Evolutionary conservation across 1,140 invertebrate genomes (phyloP).

Genomic region (Nebria ingens): DNA sequence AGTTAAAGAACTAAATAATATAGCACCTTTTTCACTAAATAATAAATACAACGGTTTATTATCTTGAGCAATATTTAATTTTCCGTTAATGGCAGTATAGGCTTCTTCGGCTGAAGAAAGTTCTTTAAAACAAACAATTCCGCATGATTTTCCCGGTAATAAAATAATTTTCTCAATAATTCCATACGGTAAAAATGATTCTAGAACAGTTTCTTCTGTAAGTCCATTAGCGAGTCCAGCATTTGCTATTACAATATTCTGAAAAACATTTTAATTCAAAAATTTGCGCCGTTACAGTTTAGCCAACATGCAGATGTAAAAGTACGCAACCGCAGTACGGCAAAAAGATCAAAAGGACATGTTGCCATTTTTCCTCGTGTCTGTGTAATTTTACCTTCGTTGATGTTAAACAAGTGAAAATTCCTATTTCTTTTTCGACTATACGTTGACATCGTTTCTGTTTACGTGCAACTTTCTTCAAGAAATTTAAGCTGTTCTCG

Average conservation of each 20-base stretch:
- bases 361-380: constrained; percentile 12
- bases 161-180: constrained; percentile 47
- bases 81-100: constrained; percentile 43
- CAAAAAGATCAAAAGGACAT: constrained; percentile 6
- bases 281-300: background rate
- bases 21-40: constrained; percentile 46
- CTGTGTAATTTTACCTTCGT: constrained; percentile 32
- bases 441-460: constrained; percentile 37
- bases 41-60: constrained; percentile 51
- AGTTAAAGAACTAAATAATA: constrained; percentile 14
- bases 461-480: constrained; percentile 31
- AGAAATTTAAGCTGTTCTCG: background rate
- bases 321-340: background rate
- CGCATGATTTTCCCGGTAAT: constrained; percentile 62
- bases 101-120: constrained; percentile 39
- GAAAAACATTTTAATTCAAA: constrained; percentile 18
- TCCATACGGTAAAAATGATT: constrained; percentile 40
- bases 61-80: constrained; percentile 39
- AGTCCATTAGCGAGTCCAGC: constrained; percentile 63
- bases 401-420: constrained; percentile 30
- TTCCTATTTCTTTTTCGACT: constrained; percentile 36
- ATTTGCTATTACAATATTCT: constrained; percentile 53
- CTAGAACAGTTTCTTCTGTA: constrained; percentile 47
- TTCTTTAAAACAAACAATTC: constrained; percentile 51
- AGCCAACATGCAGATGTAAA: too few species aligned